Base-by-base conservation (phyloP, 2,888 invertebrate genomes). In the Drosophila subsilvestris region DNA sequence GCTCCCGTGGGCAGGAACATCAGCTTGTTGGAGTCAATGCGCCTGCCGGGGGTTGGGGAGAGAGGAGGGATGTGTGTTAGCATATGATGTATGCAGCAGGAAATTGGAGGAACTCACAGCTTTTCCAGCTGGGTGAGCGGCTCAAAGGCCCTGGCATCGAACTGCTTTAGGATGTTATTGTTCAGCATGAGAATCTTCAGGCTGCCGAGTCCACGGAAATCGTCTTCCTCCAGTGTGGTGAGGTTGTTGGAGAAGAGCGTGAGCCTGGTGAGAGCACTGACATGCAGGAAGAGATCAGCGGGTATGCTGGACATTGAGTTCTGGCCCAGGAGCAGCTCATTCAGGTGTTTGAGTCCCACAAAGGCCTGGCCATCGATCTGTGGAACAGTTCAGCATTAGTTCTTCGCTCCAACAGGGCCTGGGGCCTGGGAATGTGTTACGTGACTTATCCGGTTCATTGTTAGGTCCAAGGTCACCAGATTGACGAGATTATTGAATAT, bases 11-110 rank as follows among this genome's bases (percentile, higher is more conserved):
- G 95, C 58, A 96, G 81, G 82, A 92, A 94, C 79, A 94, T 93
- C 51, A 96, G 92, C 80, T 94, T 94, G 87, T 96, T 96, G 61
- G 93, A 93, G 77, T 94, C 93, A 76, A 95, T 91, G 62, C 94
- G 93, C 29, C 93, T 93, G 22, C 22, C 22, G 22, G 22, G 22
- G 22, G 4, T 22, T 9, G 80, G 14, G 43, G 10, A 37, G 18
- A 5, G 42, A 44, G 14, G 29, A 44, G 18, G 25, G 14, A 20
- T 44, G 27, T 43, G 25, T 20, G 27, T 10, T 3, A 10, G 22
- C 18, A 54, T 9, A 29, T 14, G 43, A 51, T 18, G 32, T 12
- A n/a, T n/a, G 37, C 14, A 6, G 0, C 7, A 1, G 14, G 37
- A 37, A 2, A 6, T n/a, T n/a, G n/a, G 37, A 37, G 37, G n/a